These are phyloP conservation scores for Azorinus chamasolen DNA, from an alignment of 2,888 invertebrate genomes.

Conservation along the genomic window DNA sequence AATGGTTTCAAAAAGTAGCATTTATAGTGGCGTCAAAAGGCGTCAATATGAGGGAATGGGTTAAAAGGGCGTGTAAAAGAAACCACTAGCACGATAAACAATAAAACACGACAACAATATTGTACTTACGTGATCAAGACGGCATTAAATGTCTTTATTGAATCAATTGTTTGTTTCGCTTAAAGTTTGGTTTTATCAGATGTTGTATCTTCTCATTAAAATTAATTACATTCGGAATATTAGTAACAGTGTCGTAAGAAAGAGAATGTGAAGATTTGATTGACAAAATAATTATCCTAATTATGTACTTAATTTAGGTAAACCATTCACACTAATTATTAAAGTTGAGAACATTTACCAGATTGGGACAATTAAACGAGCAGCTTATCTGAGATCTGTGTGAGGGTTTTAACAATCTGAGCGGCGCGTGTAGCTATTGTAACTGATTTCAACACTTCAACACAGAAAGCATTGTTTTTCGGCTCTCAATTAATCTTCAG, in stretches of 20 bases:
- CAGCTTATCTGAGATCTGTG: not conserved
- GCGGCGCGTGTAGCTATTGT: constrained; percentile 38
- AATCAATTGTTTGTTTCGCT: too few species aligned
- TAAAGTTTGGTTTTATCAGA: too few species aligned
- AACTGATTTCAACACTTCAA: constrained; percentile 44
- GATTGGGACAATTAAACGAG: not conserved
- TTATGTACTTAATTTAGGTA: constrained; percentile 30
- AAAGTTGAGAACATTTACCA: too few species aligned
- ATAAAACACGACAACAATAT: too few species aligned
- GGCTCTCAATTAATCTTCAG: constrained; percentile 13
- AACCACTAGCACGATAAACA: too few species aligned
- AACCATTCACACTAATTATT: not conserved
- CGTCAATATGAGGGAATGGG: too few species aligned
- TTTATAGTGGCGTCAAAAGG: too few species aligned
- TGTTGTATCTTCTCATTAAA: not conserved
- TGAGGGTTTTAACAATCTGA: constrained; percentile 1
- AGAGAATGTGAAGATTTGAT: constrained; percentile 8
- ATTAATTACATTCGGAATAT: constrained; percentile 14
- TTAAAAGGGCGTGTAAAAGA: too few species aligned
- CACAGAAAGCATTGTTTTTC: constrained; percentile 29
- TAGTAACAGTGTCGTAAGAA: constrained; percentile 3
- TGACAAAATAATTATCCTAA: constrained; percentile 25
- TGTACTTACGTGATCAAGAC: too few species aligned
- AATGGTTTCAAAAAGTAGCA: too few species aligned
- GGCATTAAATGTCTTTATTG: too few species aligned